phyloP scores from a whole-genome alignment of 2,888 invertebrate genomes.

The Clepsis dumicolana region DNA sequence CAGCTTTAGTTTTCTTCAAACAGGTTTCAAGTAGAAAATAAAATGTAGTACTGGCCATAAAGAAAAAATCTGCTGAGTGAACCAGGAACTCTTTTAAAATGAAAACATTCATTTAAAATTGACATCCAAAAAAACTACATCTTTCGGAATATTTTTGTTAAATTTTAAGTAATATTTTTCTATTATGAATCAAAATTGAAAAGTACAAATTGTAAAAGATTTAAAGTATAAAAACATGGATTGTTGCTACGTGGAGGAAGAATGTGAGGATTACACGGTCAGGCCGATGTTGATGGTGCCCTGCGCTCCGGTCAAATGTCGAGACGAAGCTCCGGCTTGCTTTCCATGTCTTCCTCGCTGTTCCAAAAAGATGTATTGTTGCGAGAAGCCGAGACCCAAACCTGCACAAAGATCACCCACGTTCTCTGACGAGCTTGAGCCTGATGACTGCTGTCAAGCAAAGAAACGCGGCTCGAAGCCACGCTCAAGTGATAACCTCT shows the following conservation, averaged over 20 bases:
- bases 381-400: constrained; percentile 53
- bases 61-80: not conserved
- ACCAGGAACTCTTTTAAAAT: not conserved
- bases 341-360: constrained; percentile 67
- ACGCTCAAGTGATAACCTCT: constrained; percentile 47
- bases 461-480: constrained; percentile 40
- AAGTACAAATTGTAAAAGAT: constrained; percentile 42
- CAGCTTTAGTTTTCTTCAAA: not conserved
- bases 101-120: constrained; percentile 48
- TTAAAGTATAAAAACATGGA: constrained; percentile 64
- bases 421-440: constrained; percentile 41
- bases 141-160: constrained; percentile 52
- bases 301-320: constrained; percentile 55
- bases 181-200: constrained; percentile 51
- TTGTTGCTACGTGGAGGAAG: constrained; percentile 55
- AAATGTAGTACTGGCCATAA: constrained; percentile 14
- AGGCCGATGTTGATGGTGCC: constrained; percentile 64
- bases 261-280: constrained; percentile 63
- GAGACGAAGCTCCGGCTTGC: constrained; percentile 56
- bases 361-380: constrained; percentile 59
- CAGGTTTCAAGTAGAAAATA: not conserved
- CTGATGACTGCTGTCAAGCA: constrained; percentile 2
- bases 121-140: constrained; percentile 42
- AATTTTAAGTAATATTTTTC: constrained; percentile 47
- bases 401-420: constrained; percentile 26